Conservation (phyloP, 2,113 vertebrate genomes). For the Lichenostomus cassidix region DNA sequence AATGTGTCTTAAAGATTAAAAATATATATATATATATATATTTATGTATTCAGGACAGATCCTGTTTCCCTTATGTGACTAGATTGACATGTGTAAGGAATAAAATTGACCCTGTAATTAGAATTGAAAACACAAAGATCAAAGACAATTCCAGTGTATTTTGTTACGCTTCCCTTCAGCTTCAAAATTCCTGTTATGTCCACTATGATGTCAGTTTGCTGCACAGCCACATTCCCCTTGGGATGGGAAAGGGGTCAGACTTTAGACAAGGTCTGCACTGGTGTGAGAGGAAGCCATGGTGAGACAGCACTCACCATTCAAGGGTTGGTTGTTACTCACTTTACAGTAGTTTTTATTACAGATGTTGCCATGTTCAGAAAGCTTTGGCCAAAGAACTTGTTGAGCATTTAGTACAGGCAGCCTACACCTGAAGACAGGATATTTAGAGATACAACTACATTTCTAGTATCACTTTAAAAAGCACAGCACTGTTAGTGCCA, state of each 20-base stretch:
- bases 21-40: not conserved
- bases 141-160: not conserved
- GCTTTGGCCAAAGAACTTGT: not conserved
- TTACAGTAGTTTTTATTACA: not conserved
- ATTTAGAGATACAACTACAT: not conserved
- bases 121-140: not conserved
- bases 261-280: not conserved
- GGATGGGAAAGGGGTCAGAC: not conserved
- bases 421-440: not conserved
- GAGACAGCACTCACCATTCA: not conserved
- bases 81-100: not conserved
- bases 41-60: not conserved
- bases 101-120: not conserved
- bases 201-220: not conserved
- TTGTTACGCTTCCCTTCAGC: not conserved
- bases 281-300: not conserved
- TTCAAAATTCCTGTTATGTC: not conserved
- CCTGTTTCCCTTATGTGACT: not conserved
- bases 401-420: not conserved
- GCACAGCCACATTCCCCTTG: not conserved
- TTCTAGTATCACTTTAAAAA: not conserved
- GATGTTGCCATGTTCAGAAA: not conserved
- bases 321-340: not conserved
- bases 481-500: not conserved
- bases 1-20: not conserved